Base-by-base conservation (phyloP, 2,888 invertebrate genomes). In the Leptura quadrifasciata region DNA sequence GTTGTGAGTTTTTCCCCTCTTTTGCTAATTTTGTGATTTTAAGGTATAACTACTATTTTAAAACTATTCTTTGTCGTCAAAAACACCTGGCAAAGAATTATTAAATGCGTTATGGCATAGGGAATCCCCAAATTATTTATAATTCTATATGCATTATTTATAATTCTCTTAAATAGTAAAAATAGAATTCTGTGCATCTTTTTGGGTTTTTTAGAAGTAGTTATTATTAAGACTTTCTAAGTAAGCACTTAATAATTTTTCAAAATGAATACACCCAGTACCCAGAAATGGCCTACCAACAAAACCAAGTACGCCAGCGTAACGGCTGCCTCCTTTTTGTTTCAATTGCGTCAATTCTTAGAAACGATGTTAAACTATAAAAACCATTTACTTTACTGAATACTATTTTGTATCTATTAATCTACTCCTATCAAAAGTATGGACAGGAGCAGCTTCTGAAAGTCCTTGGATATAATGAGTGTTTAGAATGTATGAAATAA, bases 401-500 rank as follows among this genome's bases (percentile, higher is more conserved):
- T n/a, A 47, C 15, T n/a, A 0, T 0, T 47, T 47, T 47, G 47
- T n/a, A 15, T 39, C 15, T 15, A 47, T n/a, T 47, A 47, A 47
- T 15, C 47, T 47, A 47, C 47, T 47, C n/a, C n/a, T 5, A 47
- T 47, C 47, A 47, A 57, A 57, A 57, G 18, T 21, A 57, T 21
- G 10, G 17, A 20, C 31, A 71, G 17, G 35, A 70, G 27, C 18
- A 20, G 27, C 54, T 71, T 47, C 24, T 12, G 61, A 27, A n/a
- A 17, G 55, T 64, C 72, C 72, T 72, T 72, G 64, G 21, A 64
- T 55, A 54, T 47, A 72, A 60, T 61, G 27, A 60, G 21, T 64
- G 70, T 21, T 54, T 55, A 72, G 72, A 72, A 64, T 64, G 72
- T 64, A 57, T 27, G 63, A 72, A 52, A 72, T 72, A 57, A 72